Percentiles rank a stretch among this genome's conserved stretches.
phyloP scores from a whole-genome alignment of 2,888 invertebrate genomes.

The Bruchidius siliquastri region DNA sequence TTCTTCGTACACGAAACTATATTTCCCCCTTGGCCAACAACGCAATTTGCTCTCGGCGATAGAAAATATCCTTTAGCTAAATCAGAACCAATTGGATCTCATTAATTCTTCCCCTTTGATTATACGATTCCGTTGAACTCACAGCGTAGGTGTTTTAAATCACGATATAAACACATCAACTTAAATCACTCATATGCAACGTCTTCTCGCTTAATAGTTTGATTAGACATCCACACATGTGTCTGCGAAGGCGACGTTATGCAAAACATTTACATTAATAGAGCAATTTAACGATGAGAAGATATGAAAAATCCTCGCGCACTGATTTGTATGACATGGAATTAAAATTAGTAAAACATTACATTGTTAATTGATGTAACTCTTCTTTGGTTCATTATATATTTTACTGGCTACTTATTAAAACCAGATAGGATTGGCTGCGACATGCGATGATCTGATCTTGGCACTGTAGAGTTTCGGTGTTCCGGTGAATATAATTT shows the following conservation, averaged over 20 bases:
- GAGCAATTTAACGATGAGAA: not conserved
- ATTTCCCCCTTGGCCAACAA: not conserved
- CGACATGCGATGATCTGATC: no score
- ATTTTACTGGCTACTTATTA: no score
- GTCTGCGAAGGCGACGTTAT: not conserved
- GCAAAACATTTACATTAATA: not conserved
- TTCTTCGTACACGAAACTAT: not conserved
- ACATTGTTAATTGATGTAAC: not conserved
- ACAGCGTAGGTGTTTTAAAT: not conserved
- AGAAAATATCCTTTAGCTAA: not conserved
- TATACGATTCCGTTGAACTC: not conserved
- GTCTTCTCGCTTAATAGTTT: not conserved
- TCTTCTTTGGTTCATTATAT: not conserved
- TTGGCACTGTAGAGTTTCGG: no score
- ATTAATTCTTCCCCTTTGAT: not conserved
- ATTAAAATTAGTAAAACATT: not conserved
- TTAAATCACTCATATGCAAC: no score
- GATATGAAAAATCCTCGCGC: not conserved
- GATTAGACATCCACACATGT: not conserved
- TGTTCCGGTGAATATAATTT: no score
- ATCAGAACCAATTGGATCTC: not conserved
- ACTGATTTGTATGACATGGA: not conserved
- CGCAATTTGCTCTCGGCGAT: not conserved
- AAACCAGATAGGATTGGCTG: no score
- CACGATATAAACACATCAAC: not conserved